Evolutionary conservation across 2,797 vertebrate genomes (phyloP).

Genomic region (Alauda arvensis): DNA sequence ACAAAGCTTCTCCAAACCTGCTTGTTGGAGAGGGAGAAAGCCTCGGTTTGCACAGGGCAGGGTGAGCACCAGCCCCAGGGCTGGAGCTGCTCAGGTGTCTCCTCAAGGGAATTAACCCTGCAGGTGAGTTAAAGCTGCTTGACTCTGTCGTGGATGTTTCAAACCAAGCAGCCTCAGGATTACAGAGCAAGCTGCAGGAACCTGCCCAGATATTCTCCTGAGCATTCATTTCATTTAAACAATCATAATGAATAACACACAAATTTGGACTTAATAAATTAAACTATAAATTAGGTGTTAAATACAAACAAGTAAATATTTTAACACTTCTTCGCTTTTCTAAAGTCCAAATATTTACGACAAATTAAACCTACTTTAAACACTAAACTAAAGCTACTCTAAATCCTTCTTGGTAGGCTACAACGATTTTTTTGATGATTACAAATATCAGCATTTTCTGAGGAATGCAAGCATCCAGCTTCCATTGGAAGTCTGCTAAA

Average conservation of each 20-base stretch:
- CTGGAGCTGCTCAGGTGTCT: background rate
- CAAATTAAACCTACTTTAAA: background rate
- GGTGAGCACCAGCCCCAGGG: background rate
- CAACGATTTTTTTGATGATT: background rate
- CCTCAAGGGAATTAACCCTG: background rate
- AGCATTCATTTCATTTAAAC: background rate
- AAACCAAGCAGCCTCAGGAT: background rate
- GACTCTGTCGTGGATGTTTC: background rate
- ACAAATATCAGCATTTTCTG: background rate
- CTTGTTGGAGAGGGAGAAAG: background rate
- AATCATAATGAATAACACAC: background rate
- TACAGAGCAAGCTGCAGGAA: background rate
- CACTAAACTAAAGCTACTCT: background rate
- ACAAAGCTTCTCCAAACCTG: background rate
- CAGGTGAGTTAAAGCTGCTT: background rate
- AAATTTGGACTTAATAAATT: background rate
- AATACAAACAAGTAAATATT: background rate
- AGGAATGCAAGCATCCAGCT: background rate
- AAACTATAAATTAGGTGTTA: background rate
- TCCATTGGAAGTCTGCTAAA: background rate
- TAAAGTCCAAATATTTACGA: background rate
- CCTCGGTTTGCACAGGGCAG: background rate
- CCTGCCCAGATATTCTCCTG: background rate
- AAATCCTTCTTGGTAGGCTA: background rate
- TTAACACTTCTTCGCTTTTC: background rate